Evolutionary conservation across 2,113 vertebrate species (phyloP).

Genomic region (Ramphastos sulfuratus): DNA sequence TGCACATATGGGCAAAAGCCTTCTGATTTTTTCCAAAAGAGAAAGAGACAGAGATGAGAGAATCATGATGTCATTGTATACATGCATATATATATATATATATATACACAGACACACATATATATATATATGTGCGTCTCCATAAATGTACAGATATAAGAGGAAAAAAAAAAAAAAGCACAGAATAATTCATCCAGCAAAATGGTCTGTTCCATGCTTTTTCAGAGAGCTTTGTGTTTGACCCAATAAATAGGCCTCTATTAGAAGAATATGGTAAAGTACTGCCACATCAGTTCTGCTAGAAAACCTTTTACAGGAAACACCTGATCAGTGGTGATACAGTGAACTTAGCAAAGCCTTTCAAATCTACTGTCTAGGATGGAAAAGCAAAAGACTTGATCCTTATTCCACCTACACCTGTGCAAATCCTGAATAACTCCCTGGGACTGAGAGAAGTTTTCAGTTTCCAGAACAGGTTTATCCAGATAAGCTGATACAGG

Average conservation of each 20-base stretch:
- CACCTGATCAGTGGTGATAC: conserved; percentile 18
- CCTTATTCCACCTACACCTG: conserved; percentile 4
- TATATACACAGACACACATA: too few species aligned
- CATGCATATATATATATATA: fast-evolving
- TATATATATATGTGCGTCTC: background rate
- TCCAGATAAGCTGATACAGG: conserved; percentile 27
- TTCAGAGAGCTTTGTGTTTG: background rate
- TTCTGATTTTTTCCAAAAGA: background rate
- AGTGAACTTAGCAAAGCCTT: conserved; percentile 36
- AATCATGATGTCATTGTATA: background rate
- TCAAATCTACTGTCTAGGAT: background rate
- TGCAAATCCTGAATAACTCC: conserved; percentile 43
- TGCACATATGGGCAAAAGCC: background rate
- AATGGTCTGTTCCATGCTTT: background rate
- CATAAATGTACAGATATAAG: background rate
- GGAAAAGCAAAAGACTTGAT: conserved; percentile 7
- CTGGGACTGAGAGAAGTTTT: background rate
- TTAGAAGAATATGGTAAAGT: background rate
- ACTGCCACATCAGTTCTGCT: background rate
- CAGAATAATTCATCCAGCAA: background rate
- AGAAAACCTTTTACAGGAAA: conserved; percentile 27
- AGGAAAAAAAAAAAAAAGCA: background rate
- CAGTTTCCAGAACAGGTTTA: conserved; percentile 26
- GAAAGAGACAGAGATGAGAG: background rate
- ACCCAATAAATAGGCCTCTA: background rate